Evolutionary conservation across 1,140 invertebrate genomes (phyloP), one percentile per base, ranked within the genome.

Genomic region (Drosophila pallidifrons): DNA sequence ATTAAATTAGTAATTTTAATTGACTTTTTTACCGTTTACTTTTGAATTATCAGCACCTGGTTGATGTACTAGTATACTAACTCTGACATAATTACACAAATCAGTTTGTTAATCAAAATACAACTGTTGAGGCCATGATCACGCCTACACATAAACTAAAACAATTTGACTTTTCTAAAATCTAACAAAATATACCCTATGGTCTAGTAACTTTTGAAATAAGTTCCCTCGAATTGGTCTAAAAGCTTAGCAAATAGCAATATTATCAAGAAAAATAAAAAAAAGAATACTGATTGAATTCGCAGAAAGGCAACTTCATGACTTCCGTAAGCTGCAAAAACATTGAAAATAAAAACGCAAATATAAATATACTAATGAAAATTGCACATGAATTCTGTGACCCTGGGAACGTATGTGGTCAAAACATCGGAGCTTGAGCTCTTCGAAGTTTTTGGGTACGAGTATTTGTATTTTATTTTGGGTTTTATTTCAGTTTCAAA

Each of bases 341-440:
- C 20, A 68, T 43, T n/a, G 51, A 73, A 70, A 57, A 69, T 75
- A 3, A 51, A 63, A 54, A 54, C 11, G 1, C 46, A 45, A 54
- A 54, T 43, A 54, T 30, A 54, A 35, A 55, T 30, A 59, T 45
- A 28, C 66, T 3, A 25, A 63, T 79, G 43, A 60, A 68, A 88
- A 83, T 47, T 79, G 79, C 82, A 87, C 73, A 83, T 88, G 76
- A 83, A 78, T 70, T 73, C 28, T 51, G 15, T 20, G 82, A 77
- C 82, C 82, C 57, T 86, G 82, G 61, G 64, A 70, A 28, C 51
- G 49, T 11, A 45, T 65, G 45, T 41, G 13, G 41, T 58, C 59
- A 60, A 43, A 67, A 25, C 15, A 47, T 30, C 30, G 16, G 8
- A 46, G 43, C 15, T 45, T 13, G 20, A 45, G 10, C 45, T 13